Evolutionary conservation across 2,113 vertebrate genomes (phyloP).

Genomic region (Calidris pygmaea): DNA sequence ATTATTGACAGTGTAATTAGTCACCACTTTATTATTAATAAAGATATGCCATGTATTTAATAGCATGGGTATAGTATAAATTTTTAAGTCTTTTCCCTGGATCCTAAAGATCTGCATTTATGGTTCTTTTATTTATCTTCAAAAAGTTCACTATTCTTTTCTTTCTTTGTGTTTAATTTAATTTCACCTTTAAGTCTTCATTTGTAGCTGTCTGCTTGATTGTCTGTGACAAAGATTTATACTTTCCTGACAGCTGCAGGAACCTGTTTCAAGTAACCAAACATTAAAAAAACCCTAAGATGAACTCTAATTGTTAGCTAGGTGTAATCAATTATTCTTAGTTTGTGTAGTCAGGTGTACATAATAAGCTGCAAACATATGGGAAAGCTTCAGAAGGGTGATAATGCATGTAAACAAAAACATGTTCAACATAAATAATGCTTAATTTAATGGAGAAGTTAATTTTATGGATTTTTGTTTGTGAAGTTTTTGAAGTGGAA

Average conservation of each 20-base stretch:
- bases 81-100: not conserved
- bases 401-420: constrained; percentile 77
- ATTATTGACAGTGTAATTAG: not conserved
- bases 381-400: constrained; percentile 82
- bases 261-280: constrained; percentile 47
- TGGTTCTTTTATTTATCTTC: not conserved
- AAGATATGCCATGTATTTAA: not conserved
- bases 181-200: constrained; percentile 60
- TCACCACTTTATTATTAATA: not conserved
- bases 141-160: not conserved
- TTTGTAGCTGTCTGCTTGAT: constrained; percentile 50
- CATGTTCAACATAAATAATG: constrained; percentile 54
- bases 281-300: constrained; percentile 46
- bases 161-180: not conserved
- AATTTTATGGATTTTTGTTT: constrained; percentile 48
- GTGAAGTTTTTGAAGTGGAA: constrained; percentile 45
- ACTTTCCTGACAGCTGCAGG: constrained; percentile 41
- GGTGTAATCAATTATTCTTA: constrained; percentile 76
- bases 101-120: not conserved
- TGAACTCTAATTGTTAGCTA: constrained; percentile 54
- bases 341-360: constrained; percentile 80
- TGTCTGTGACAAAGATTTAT: constrained; percentile 51
- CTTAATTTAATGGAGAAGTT: constrained; percentile 44
- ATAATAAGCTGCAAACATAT: constrained; percentile 79
- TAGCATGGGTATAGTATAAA: not conserved